Evolutionary conservation across 1,140 invertebrate species (phyloP).

Genomic region (Meloidogyne chitwoodi): DNA sequence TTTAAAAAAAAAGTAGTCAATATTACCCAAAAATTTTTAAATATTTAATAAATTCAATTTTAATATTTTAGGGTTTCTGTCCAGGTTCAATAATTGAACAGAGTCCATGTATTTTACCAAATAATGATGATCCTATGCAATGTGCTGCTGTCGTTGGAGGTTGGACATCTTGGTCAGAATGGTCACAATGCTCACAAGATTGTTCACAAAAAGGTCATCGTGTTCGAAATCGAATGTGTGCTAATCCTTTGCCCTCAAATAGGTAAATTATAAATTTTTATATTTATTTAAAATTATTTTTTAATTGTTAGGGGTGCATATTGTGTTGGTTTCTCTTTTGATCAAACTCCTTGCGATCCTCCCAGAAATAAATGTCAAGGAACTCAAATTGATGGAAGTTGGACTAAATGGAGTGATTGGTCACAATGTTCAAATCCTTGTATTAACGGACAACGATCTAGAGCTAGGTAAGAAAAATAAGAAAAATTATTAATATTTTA

Average conservation of each 20-base stretch:
- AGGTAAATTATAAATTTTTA: slow-evolving; percentile 23
- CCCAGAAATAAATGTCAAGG: slow-evolving; percentile 64
- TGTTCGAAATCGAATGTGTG: slow-evolving; percentile 67
- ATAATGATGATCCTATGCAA: slow-evolving; percentile 5
- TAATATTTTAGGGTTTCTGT: slow-evolving; percentile 49
- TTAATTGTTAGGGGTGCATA: slow-evolving; percentile 53
- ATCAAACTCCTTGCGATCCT: slow-evolving; percentile 71
- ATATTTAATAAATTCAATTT: not conserved
- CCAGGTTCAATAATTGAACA: slow-evolving; percentile 53
- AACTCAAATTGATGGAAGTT: slow-evolving; percentile 57
- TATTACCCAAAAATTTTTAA: too few relatives aligned
- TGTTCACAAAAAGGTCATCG: slow-evolving; percentile 75
- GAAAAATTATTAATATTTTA: too few relatives aligned
- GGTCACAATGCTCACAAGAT: slow-evolving; percentile 71
- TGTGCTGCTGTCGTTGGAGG: slow-evolving; percentile 6
- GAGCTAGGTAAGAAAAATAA: slow-evolving; percentile 44
- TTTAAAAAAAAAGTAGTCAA: too few relatives aligned
- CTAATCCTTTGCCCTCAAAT: slow-evolving; percentile 59
- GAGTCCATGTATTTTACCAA: slow-evolving; percentile 41
- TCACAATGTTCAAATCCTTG: slow-evolving; percentile 61
- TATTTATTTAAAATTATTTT: not conserved
- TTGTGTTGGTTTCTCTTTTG: slow-evolving; percentile 68
- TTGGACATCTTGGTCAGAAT: slow-evolving; percentile 67
- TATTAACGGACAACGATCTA: slow-evolving; percentile 60
- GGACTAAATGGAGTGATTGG: slow-evolving; percentile 65